Percentiles rank a stretch among this genome's conserved stretches.
These are phyloP conservation scores for Parnassius apollo DNA, from an alignment of 2,888 invertebrate species.

Conservation along the genomic window DNA sequence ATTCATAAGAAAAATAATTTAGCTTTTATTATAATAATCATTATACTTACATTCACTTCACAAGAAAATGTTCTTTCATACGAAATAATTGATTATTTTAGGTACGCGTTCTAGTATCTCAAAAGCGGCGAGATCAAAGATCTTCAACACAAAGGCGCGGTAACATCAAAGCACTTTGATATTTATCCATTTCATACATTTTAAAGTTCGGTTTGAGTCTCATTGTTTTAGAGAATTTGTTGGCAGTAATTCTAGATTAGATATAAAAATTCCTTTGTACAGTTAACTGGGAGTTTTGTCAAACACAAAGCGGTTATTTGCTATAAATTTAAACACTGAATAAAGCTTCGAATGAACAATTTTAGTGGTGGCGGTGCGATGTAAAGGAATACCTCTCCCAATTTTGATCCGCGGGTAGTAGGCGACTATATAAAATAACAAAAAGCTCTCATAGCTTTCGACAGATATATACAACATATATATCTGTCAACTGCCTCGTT, in stretches of 20 bases:
- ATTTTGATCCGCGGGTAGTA: too few species aligned
- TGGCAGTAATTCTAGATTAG: constrained; percentile 4
- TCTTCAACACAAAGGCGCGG: constrained; percentile 8
- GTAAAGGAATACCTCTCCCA: too few species aligned
- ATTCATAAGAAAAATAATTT: too few species aligned
- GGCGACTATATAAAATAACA: too few species aligned
- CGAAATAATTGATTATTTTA: constrained; percentile 19
- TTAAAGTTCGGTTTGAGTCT: constrained; percentile 18
- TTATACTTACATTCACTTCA: not conserved
- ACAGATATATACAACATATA: too few species aligned
- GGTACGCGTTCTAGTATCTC: constrained; percentile 13
- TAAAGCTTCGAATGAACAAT: not conserved
- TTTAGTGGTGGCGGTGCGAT: too few species aligned
- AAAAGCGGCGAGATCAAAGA: constrained; percentile 20
- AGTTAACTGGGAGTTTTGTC: not conserved
- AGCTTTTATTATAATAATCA: too few species aligned
- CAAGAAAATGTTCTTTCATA: constrained; percentile 9
- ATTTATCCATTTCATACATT: constrained; percentile 20
- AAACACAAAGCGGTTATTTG: not conserved
- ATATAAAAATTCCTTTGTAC: constrained; percentile 9
- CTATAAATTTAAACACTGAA: not conserved
- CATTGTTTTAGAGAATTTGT: constrained; percentile 14
- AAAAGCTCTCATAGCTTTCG: too few species aligned
- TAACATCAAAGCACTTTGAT: constrained; percentile 18
- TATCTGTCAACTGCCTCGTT: too few species aligned